Percentiles rank a stretch among this genome's conserved stretches.
These are phyloP conservation scores for Gobionotothen gibberifrons DNA, from an alignment of 2,797 vertebrate genomes.

Conservation along the genomic window DNA sequence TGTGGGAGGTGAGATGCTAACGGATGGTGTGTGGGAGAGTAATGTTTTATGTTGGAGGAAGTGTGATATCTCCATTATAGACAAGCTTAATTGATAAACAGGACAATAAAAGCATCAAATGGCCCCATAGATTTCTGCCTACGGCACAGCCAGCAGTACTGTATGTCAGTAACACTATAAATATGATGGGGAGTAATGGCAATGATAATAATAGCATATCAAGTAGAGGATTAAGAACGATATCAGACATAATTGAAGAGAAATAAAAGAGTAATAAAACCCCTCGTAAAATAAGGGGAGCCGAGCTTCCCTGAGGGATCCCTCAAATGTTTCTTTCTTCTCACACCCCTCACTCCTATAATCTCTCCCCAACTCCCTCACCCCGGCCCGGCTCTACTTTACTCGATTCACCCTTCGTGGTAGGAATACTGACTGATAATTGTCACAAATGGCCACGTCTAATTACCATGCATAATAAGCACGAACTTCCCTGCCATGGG, in stretches of 20 bases:
- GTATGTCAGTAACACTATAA: slow-evolving; percentile 43
- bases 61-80: slow-evolving; percentile 80
- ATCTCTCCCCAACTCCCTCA: slow-evolving; percentile 21
- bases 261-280: slow-evolving; percentile 72
- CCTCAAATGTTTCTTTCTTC: slow-evolving; percentile 67
- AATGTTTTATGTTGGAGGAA: slow-evolving; percentile 81
- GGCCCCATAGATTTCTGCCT: slow-evolving; percentile 65
- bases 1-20: slow-evolving; percentile 82
- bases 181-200: slow-evolving; percentile 47
- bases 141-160: slow-evolving; percentile 51
- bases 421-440: slow-evolving; percentile 53
- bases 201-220: slow-evolving; percentile 62
- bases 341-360: slow-evolving; percentile 46
- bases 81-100: slow-evolving; percentile 82
- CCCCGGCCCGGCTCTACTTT: slow-evolving; percentile 32
- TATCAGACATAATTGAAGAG: slow-evolving; percentile 65
- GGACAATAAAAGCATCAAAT: slow-evolving; percentile 76
- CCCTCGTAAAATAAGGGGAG: slow-evolving; percentile 51
- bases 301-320: slow-evolving; percentile 70
- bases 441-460: slow-evolving; percentile 58
- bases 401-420: slow-evolving; percentile 50
- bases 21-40: slow-evolving; percentile 84
- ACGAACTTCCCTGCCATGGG: slow-evolving; percentile 46
- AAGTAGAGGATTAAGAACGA: slow-evolving; percentile 60
- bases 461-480: slow-evolving; percentile 48